These are phyloP conservation scores for Drosophila subsilvestris DNA, from an alignment of 2,888 invertebrate genomes.

Conservation along the genomic window DNA sequence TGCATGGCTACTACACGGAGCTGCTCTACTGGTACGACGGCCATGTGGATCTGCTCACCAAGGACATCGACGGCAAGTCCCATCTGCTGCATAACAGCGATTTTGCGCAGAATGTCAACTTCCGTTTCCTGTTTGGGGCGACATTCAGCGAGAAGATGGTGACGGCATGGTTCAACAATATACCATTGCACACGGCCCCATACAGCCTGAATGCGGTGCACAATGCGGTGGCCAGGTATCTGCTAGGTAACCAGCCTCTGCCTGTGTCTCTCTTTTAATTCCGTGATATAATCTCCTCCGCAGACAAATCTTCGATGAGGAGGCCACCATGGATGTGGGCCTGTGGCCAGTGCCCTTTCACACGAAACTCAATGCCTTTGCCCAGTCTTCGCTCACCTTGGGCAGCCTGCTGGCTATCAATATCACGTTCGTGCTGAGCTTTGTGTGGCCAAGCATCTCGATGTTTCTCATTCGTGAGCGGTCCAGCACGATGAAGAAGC, in stretches of 20 bases:
- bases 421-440: conserved; percentile 45
- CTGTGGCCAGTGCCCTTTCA: conserved; percentile 54
- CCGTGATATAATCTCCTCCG: no score
- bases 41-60: conserved; percentile 20
- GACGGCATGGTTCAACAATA: conserved; percentile 70
- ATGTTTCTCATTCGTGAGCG: conserved; percentile 40
- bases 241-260: background rate
- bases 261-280: background rate
- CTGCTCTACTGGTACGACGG: conserved; percentile 66
- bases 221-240: conserved; percentile 65
- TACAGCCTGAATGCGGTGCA: conserved; percentile 64
- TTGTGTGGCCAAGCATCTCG: conserved; percentile 41
- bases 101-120: conserved; percentile 44
- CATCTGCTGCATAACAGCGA: conserved; percentile 33
- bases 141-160: conserved; percentile 35
- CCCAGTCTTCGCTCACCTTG: conserved; percentile 37
- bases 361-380: conserved; percentile 32
- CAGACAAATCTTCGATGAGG: conserved; percentile 46
- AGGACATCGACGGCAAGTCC: background rate
- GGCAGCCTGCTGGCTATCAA: conserved; percentile 56
- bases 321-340: conserved; percentile 57
- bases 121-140: conserved; percentile 55
- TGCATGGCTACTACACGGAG: conserved; percentile 48
- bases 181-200: conserved; percentile 65
- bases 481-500: conserved; percentile 36